These are phyloP conservation scores for Drosophila bocqueti DNA, from an alignment of 1,140 invertebrate species.

Conservation along the genomic window DNA sequence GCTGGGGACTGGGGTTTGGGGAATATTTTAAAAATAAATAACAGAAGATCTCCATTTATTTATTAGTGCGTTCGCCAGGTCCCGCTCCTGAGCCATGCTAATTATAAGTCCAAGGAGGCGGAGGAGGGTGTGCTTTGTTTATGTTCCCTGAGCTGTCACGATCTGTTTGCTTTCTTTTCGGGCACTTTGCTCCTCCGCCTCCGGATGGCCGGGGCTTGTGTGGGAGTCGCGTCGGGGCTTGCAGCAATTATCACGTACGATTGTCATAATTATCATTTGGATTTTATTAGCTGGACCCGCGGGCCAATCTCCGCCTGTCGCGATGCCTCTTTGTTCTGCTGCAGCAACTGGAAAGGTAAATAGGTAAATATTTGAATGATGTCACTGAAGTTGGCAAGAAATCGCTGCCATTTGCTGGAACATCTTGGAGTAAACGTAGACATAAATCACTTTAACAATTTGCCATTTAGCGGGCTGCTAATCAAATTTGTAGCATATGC, in stretches of 20 bases:
- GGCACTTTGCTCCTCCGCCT: slow-evolving; percentile 44
- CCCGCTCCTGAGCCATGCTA: slow-evolving; percentile 55
- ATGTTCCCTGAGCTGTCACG: slow-evolving; percentile 67
- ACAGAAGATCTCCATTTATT: slow-evolving; percentile 75
- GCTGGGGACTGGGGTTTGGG: slow-evolving; percentile 7
- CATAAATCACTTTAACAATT: slow-evolving; percentile 43
- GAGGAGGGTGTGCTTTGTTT: slow-evolving; percentile 60
- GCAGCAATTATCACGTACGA: slow-evolving; percentile 84
- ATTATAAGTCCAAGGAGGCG: slow-evolving; percentile 54
- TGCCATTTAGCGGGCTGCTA: slow-evolving; percentile 17
- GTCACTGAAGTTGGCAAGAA: slow-evolving; percentile 32
- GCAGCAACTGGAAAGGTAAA: slow-evolving; percentile 54
- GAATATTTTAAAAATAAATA: slow-evolving; percentile 79
- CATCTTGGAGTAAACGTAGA: background rate
- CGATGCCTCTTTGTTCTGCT: slow-evolving; percentile 37
- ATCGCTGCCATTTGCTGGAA: slow-evolving; percentile 13
- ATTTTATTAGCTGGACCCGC: slow-evolving; percentile 77
- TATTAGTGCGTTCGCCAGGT: slow-evolving; percentile 64
- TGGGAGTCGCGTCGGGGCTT: slow-evolving; percentile 55
- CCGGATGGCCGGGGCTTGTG: slow-evolving; percentile 30
- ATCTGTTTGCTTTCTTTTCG: slow-evolving; percentile 48
- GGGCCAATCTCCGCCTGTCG: slow-evolving; percentile 36
- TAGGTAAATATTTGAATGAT: slow-evolving; percentile 51
- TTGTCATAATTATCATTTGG: slow-evolving; percentile 84
- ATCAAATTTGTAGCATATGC: slow-evolving; percentile 72